Evolutionary conservation across 2,888 invertebrate species (phyloP).

Genomic region (Stegana nigrithorax): DNA sequence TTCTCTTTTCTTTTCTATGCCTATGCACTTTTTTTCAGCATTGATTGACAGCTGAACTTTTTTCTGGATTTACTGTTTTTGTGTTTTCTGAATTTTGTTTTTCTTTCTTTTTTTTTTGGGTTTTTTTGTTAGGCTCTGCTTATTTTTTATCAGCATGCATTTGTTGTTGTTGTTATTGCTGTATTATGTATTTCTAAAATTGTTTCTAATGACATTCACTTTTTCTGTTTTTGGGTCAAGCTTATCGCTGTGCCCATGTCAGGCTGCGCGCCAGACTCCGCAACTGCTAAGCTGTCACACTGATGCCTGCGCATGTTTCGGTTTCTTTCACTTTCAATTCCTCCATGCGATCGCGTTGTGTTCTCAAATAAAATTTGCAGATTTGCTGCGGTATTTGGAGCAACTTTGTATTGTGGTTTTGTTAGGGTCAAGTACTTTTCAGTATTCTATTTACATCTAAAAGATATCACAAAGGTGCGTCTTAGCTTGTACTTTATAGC

Average conservation of each 20-base stretch:
- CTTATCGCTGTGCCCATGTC: conserved; percentile 45
- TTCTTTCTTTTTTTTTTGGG: no score
- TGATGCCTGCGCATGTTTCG: conserved; percentile 1
- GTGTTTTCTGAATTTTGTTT: neutral
- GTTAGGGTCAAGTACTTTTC: neutral
- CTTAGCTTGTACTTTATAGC: no score
- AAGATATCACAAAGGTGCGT: no score
- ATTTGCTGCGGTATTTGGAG: neutral
- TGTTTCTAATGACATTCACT: conserved; percentile 6
- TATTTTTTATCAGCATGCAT: neutral
- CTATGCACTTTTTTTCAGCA: no score
- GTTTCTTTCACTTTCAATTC: conserved; percentile 8
- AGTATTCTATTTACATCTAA: no score
- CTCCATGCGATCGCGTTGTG: neutral
- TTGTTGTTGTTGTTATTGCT: neutral
- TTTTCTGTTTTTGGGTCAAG: conserved; percentile 49
- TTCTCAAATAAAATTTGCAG: neutral
- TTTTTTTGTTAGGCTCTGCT: neutral
- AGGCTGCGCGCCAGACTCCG: conserved; percentile 38
- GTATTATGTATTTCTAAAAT: no score
- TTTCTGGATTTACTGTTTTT: neutral
- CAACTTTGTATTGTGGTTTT: neutral
- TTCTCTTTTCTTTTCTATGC: conserved; percentile 3
- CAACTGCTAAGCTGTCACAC: conserved; percentile 3
- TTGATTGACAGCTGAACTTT: conserved; percentile 15